Conservation (phyloP, 53 echinoderm and acorn worm species). For the Zoroaster sp. region DNA sequence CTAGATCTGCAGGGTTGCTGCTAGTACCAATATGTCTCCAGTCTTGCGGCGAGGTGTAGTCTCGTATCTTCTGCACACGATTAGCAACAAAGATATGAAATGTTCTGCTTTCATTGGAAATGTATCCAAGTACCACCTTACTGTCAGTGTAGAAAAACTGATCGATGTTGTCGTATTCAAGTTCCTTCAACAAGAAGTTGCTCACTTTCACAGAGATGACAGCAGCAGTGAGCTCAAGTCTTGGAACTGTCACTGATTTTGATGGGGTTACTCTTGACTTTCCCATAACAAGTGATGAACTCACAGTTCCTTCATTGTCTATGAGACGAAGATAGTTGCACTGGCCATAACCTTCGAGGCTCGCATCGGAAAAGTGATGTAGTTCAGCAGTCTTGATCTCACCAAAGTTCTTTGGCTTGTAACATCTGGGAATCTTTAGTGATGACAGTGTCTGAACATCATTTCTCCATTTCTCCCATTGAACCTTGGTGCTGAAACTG, state of each 20-base stretch:
- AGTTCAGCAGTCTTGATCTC: no score
- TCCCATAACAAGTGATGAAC: background rate
- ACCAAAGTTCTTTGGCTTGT: constrained; percentile 30
- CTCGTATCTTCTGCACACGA: constrained; percentile 43
- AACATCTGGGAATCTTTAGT: constrained; percentile 17
- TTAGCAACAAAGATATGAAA: constrained; percentile 62
- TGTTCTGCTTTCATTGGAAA: no score
- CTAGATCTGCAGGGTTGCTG: constrained; percentile 31
- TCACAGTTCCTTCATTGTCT: background rate
- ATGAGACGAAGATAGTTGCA: no score
- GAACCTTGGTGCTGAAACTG: no score
- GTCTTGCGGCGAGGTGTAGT: background rate
- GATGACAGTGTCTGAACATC: no score
- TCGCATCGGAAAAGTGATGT: no score
- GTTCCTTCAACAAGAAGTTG: constrained; percentile 2
- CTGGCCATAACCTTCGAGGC: no score
- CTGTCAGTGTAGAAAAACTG: constrained; percentile 60
- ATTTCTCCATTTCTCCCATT: no score
- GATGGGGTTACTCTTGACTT: constrained; percentile 50
- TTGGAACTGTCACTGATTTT: constrained; percentile 62
- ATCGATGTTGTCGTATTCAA: background rate
- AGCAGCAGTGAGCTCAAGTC: no score
- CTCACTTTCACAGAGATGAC: no score
- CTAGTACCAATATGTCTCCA: constrained; percentile 41
- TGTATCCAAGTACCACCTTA: constrained; percentile 55